Base-by-base conservation (phyloP, 2,888 invertebrate species). In the Rhimphoctona megacephalus region DNA sequence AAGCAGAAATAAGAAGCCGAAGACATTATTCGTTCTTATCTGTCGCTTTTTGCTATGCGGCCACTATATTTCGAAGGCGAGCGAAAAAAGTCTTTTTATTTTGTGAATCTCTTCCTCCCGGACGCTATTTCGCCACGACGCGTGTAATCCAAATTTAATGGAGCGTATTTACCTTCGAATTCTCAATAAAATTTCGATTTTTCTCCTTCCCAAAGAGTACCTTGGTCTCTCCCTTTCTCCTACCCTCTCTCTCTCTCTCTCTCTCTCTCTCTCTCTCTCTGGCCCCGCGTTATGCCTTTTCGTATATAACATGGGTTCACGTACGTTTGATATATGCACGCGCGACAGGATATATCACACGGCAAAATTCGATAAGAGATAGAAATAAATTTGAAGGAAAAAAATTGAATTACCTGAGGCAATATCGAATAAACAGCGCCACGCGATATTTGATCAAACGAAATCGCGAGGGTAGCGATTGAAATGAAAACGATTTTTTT, bases 61-160 rank as follows among this genome's bases (percentile, higher is more conserved):
- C 17, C 49, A 22, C 5, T 61, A 74, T 78, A 81, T 70, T 69
- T 69, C 30, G 9, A n/a, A 77, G 52, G 30, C 25, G 66, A 61
- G 72, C 54, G 33, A 30, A 54, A 46, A 73, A 78, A 33, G 81
- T 54, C 78, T 81, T 83, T 76, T 83, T 77, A 81, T 81, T 81
- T 69, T 43, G 46, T 39, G n/a, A 52, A 69, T 43, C 39, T 25
- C 54, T 76, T 67, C 66, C 72, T 57, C 69, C 22, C 22, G 67
- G 30, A 81, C 70, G 57, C 30, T 61, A 77, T 83, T 84, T 73
- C 81, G 25, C 86, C 81, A 3, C 39, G 66, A 30, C 43, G 84
- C 84, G 84, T 79, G 88, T 88, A 89, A 89, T 89, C 82, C 87
- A 86, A 83, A 88, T 89, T 89, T 85, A 89, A 89, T 89, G 89